Base-by-base conservation (phyloP, 2,797 vertebrate genomes). In the Anabacerthia variegaticeps region DNA sequence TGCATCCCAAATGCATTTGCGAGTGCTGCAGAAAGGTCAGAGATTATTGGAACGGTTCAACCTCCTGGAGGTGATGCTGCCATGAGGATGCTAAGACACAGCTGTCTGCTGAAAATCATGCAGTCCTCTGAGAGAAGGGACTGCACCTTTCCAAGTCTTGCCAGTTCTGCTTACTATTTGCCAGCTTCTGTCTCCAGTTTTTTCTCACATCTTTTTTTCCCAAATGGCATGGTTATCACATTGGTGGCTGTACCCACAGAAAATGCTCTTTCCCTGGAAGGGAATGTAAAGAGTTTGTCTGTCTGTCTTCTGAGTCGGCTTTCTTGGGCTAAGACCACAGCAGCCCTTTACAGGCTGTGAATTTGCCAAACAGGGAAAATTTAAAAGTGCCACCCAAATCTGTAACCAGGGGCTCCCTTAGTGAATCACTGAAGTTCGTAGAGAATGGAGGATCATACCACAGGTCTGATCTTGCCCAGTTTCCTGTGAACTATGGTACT, bases 221-320 rank as follows among this genome's bases (percentile, higher is more conserved):
- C n/a, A 74, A 54, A 22, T 28, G 10, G 3, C 34, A 11, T 1
- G 1, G 23, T 34, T 82, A 8, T 26, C 56, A 52, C 2, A 0
- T 24, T n/a, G 5, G 20, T 39, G 62, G 12, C n/a, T 61, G 23
- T 80, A 61, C 37, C 9, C 49, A 34, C 0, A 2, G 32, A 59
- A 91, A 24, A 14, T 41, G 10, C 34, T 56, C 34, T 79, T 83
- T 85, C 56, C 23, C 22, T 65, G 41, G 34, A 76, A 89, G 12
- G 7, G 12, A 39, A 24, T 8, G 5, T 37, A 32, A 91, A 44
- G 17, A 23, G 10, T 69, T 87, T 49, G 16, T 75, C 27, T 7
- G 1, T 46, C 36, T 49, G 6, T 68, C 41, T 78, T 84, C 44
- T 39, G 22, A 88, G 20, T 36, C 0, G 0, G 18, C 11, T 79